Evolutionary conservation across 2,113 vertebrate species (phyloP), one percentile per base, ranked within the genome.

Genomic region (Arenaria interpres): DNA sequence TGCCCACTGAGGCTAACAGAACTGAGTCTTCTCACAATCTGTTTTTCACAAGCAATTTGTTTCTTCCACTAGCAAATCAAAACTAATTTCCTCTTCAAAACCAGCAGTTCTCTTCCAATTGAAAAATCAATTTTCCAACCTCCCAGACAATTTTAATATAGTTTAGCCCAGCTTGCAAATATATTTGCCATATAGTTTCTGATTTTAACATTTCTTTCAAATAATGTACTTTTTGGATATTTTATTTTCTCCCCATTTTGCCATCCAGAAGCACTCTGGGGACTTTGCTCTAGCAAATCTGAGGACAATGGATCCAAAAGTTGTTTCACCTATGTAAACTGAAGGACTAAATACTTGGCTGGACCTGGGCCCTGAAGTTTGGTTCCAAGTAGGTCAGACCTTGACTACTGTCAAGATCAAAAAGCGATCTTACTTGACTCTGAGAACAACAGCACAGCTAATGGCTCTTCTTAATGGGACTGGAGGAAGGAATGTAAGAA

Each of bases 31-130:
- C 45, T n/a, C 59, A 80, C 12, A 57, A 60, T 5, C 56, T 77
- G 8, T 37, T 94, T 88, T 82, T 75, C 85, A 85, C 20, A 95
- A 68, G 30, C 33, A 77, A n/a, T 50, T 72, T 73, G 16, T 32
- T 90, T 92, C 37, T 82, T 69, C 57, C 37, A 88, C 41, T 73
- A 83, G 74, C 28, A 85, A 89, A 88, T 80, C 67, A 83, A 83
- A 96, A 85, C 28, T 67, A 62, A 74, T 88, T 74, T 94, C 50
- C 60, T 91, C 45, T 73, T 94, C 53, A 91, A 89, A 69, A 45
- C 7, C 32, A 80, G 59, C 22, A 56, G 46, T 48, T 76, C 11
- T 88, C 50, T 37, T 68, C 41, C 41, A 96, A 59, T 0, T 73
- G 62, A 93, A 83, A 92, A 92, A 90, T 80, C 28, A 66, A 54